Percentiles rank a stretch among this genome's conserved stretches.
Evolutionary conservation across 2,797 vertebrate species (phyloP).

Genomic region (Crypturellus tataupa): DNA sequence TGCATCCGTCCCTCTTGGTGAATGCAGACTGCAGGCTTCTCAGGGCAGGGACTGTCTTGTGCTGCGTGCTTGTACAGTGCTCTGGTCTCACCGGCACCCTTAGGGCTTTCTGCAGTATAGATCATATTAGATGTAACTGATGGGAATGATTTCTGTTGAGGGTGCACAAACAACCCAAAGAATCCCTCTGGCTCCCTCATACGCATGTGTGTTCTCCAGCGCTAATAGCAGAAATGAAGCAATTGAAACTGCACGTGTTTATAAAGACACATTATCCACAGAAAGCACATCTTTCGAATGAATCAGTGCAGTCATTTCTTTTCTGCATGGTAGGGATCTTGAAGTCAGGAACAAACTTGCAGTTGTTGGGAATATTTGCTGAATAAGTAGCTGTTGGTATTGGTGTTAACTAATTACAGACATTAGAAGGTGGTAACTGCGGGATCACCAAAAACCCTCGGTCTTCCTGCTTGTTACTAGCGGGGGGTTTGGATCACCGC

Average conservation of each 20-base stretch:
- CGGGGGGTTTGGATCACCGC: constrained; percentile 36
- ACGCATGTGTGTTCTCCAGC: constrained; percentile 1
- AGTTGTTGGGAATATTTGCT: constrained; percentile 45
- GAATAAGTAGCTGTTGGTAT: constrained; percentile 44
- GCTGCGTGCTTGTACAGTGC: background rate
- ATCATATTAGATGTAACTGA: constrained; percentile 20
- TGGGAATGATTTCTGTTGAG: constrained; percentile 33
- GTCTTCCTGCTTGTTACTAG: constrained; percentile 39
- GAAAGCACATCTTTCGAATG: constrained; percentile 59
- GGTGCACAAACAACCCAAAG: background rate
- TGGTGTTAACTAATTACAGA: constrained; percentile 37
- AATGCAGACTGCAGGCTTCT: background rate
- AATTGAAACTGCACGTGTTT: constrained; percentile 40
- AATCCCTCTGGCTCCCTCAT: constrained; percentile 45
- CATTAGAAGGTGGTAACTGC: constrained; percentile 36
- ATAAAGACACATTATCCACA: constrained; percentile 55
- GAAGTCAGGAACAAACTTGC: constrained; percentile 67
- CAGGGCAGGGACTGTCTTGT: background rate
- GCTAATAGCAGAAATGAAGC: constrained; percentile 22
- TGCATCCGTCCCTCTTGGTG: background rate
- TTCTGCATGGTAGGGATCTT: constrained; percentile 41
- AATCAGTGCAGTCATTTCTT: constrained; percentile 54
- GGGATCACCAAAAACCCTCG: constrained; percentile 51
- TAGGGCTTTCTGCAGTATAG: background rate
- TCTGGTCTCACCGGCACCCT: background rate